Percentiles rank a stretch among this genome's conserved stretches.
phyloP scores from a whole-genome alignment of 2,113 vertebrate genomes.

The Gorsachius goisagi region DNA sequence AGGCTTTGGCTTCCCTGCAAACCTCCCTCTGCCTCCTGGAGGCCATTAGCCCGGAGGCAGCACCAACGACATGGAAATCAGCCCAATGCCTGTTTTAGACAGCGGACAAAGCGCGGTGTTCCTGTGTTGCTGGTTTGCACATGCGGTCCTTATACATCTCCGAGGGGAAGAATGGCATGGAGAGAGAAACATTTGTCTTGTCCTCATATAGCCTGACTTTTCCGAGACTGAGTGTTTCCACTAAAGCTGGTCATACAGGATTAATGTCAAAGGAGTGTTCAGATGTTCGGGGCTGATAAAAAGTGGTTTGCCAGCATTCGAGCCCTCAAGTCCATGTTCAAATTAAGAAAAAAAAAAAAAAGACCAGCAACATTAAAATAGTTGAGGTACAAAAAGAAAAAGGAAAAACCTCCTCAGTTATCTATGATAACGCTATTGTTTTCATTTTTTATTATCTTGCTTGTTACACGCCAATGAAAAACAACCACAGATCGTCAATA shows the following conservation, averaged over 20 bases:
- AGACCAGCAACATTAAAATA: neutral
- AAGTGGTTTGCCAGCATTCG: neutral
- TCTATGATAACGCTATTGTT: constrained; percentile 58
- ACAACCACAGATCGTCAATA: constrained; percentile 69
- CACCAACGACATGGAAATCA: neutral
- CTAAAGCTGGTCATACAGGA: constrained; percentile 42
- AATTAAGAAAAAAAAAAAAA: neutral
- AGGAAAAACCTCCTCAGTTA: constrained; percentile 53
- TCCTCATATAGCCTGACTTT: constrained; percentile 30
- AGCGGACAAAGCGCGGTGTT: neutral
- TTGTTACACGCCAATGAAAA: constrained; percentile 57
- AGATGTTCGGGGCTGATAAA: constrained; percentile 64
- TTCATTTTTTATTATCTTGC: constrained; percentile 68
- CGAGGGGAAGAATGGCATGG: neutral
- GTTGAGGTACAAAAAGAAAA: constrained; percentile 39
- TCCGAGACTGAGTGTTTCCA: constrained; percentile 42
- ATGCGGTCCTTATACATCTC: rapidly evolving
- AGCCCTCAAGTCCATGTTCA: neutral
- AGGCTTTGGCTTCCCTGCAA: neutral
- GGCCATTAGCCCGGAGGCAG: rapidly evolving
- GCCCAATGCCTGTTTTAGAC: neutral
- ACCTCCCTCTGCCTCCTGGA: neutral
- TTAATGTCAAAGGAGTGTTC: constrained; percentile 42
- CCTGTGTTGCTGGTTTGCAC: neutral
- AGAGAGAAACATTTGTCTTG: neutral